Conservation (phyloP, 2,888 invertebrate species). For the Sussaba pulchella region DNA sequence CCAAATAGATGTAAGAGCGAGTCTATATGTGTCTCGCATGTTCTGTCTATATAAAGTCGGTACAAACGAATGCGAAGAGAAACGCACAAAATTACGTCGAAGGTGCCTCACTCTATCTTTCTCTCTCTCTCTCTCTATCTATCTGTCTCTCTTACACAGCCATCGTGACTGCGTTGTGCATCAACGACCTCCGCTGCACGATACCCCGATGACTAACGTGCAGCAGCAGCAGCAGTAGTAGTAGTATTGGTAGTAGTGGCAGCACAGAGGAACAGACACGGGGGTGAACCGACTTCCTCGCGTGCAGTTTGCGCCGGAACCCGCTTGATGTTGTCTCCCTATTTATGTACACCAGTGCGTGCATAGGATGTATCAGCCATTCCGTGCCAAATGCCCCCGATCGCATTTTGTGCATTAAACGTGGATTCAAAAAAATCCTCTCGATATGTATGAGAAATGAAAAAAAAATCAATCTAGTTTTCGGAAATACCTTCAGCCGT, state of each 20-base stretch:
- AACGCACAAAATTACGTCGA: conserved; percentile 38
- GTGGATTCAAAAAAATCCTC: not conserved
- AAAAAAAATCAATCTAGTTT: not conserved
- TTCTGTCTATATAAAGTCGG: conserved; percentile 14
- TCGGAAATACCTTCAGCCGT: no score
- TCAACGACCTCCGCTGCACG: conserved; percentile 54
- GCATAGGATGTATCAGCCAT: not conserved
- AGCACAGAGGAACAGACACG: conserved; percentile 37
- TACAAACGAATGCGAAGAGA: conserved; percentile 1
- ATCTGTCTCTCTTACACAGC: not conserved
- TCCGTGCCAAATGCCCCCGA: not conserved
- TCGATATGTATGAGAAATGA: not conserved
- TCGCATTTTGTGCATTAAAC: no score
- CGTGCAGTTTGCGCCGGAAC: conserved; percentile 46
- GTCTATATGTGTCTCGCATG: conserved; percentile 13
- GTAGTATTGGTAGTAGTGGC: not conserved
- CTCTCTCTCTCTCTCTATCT: conserved; percentile 29
- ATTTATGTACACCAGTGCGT: conserved; percentile 45
- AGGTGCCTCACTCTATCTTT: conserved; percentile 20
- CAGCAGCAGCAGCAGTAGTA: conserved; percentile 6
- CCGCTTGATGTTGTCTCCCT: conserved; percentile 54
- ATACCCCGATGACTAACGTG: conserved; percentile 55
- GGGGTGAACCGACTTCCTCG: conserved; percentile 61
- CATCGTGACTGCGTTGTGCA: conserved; percentile 58
- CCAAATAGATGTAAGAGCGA: conserved; percentile 2